Percentiles rank a stretch among this genome's conserved stretches.
Conservation (phyloP, 2,113 vertebrate genomes). For the Hydrolagus affinis region DNA sequence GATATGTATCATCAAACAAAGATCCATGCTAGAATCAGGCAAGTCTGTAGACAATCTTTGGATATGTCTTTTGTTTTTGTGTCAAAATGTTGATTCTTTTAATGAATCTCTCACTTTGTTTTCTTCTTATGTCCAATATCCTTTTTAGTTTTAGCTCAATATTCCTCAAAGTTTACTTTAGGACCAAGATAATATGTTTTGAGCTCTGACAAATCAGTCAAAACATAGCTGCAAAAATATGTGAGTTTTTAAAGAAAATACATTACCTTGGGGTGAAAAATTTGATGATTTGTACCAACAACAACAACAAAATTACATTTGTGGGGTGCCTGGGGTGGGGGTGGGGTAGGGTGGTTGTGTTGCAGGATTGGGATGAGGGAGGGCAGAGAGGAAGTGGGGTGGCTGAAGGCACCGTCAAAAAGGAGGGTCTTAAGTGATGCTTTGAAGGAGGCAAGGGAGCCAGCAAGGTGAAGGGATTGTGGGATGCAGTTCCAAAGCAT, state of each 20-base stretch:
- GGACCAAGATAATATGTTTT: background rate
- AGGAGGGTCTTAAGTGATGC: too few relatives aligned
- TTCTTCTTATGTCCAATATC: background rate
- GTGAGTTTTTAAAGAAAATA: too few relatives aligned
- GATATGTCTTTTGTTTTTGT: slow-evolving; percentile 15
- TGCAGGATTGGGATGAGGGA: too few relatives aligned
- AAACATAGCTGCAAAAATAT: background rate
- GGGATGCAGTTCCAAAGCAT: too few relatives aligned
- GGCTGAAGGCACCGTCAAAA: too few relatives aligned
- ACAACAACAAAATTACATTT: too few relatives aligned
- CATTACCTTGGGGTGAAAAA: background rate
- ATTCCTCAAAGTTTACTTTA: slow-evolving; percentile 22
- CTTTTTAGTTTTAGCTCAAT: background rate
- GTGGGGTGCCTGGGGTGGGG: too few relatives aligned
- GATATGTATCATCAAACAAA: background rate
- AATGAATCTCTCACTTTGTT: slow-evolving; percentile 4
- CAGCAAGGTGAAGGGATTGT: too few relatives aligned
- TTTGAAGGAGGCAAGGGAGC: too few relatives aligned
- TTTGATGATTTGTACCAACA: too few relatives aligned
- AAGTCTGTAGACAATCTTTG: background rate
- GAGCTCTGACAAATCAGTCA: background rate
- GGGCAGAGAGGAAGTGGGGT: too few relatives aligned
- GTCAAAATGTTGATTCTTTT: slow-evolving; percentile 5
- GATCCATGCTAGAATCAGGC: background rate
- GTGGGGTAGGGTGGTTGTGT: too few relatives aligned